phyloP scores from a whole-genome alignment of 2,797 vertebrate genomes.

The Odontamblyopus lacepedii region DNA sequence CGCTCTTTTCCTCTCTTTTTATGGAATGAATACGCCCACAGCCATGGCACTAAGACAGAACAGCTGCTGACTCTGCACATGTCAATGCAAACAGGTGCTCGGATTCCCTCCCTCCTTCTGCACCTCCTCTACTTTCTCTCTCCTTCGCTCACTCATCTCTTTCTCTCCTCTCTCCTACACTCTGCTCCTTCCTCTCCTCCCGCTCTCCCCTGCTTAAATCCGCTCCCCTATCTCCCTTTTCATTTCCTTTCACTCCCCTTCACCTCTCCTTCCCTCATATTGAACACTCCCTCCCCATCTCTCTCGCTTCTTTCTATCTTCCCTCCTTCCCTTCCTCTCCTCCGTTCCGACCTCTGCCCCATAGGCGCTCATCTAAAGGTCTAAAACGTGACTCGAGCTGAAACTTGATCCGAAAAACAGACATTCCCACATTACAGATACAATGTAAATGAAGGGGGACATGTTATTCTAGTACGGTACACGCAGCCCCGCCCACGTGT shows the following conservation, averaged over 20 bases:
- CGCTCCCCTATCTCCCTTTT: neutral
- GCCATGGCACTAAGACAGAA: neutral
- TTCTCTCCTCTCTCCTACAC: no score
- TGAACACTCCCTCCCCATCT: no score
- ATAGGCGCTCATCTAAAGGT: neutral
- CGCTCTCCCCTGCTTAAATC: neutral
- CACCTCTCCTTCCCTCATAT: no score
- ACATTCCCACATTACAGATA: neutral
- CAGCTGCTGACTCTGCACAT: slow-evolving; percentile 1
- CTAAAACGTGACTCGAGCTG: neutral
- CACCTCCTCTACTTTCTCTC: no score
- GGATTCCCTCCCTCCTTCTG: neutral
- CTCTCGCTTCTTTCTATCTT: neutral
- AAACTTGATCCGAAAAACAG: neutral
- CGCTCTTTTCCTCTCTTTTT: no score
- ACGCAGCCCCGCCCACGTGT: neutral
- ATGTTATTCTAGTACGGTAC: neutral
- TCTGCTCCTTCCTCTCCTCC: no score
- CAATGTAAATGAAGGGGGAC: neutral
- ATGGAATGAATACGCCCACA: neutral
- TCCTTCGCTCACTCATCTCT: no score
- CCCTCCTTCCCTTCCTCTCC: no score
- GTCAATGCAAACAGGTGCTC: neutral
- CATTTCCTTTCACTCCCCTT: no score
- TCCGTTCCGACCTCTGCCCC: neutral